Evolutionary conservation across 92 coral and sea anemone genomes (phyloP), one percentile per base, ranked within the genome.

Genomic region (Anthopleura xanthogrammica): DNA sequence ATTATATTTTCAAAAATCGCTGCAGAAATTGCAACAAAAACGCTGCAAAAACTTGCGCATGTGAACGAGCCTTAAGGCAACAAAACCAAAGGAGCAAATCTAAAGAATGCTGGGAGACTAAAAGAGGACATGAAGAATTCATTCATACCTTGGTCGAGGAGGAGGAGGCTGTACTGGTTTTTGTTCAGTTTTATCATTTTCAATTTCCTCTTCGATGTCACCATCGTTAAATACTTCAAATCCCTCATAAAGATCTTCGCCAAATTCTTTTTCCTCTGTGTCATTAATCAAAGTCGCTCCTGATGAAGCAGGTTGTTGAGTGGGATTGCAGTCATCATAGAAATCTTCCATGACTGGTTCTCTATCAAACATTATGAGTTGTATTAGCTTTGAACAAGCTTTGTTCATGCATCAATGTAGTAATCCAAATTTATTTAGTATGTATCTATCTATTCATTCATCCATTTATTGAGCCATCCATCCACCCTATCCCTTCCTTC

Each of bases 231-330:
- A 46, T 12, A 82, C 76, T 4, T 87, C 87, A 13, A 90, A 85
- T 20, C 90, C 87, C 55, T 90, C 85, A 52, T 90, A 90, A 57
- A 90, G 10, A 52, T 90, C 93, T 41, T 90, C 93, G 20, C 93
- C 93, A 90, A 80, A 90, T 12, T 48, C 73, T 29, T 82, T 81
- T 1, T 57, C 86, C 2, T n/a, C 93, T 82, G 14, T 83, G 0
- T 48, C 66, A 70, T 80, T 55, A 83, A 71, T 77, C 64, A 29
- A 29, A 29, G 58, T 60, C 48, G 41, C 3, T 12, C 39, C 50
- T 16, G n/a, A 54, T 12, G 42, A 36, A 17, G n/a, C 24, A 20
- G 56, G 68, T 10, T 12, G n/a, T 23, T 16, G 48, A 9, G 56
- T 48, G 20, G 72, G 60, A 42, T n/a, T 56, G 2, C 79, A 42